phyloP scores from a whole-genome alignment of 2,888 invertebrate species.

The Erannis defoliaria region DNA sequence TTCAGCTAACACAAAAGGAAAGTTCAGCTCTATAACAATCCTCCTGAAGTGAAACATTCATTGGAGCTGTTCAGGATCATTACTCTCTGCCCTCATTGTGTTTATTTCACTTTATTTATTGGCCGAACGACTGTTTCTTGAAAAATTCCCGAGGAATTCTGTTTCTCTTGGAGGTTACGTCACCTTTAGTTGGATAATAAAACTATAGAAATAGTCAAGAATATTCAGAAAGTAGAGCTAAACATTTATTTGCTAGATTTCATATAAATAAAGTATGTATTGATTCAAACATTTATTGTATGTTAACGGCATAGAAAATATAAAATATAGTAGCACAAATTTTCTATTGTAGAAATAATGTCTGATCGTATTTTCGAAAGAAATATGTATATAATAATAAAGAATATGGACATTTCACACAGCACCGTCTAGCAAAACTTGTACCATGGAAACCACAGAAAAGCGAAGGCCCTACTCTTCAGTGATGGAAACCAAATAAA shows the following conservation, averaged over 20 bases:
- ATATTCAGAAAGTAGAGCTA: neutral
- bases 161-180: constrained; percentile 30
- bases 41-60: constrained; percentile 74
- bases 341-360: no score
- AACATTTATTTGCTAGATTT: neutral
- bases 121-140: constrained; percentile 50
- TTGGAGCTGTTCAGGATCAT: constrained; percentile 78
- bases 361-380: no score
- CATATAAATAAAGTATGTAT: neutral
- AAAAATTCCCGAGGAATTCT: constrained; percentile 39
- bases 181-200: constrained; percentile 11
- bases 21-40: constrained; percentile 59
- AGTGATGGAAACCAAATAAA: no score
- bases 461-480: no score
- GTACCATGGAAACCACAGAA: no score
- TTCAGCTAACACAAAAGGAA: neutral
- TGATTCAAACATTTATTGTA: no score
- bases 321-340: neutral
- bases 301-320: no score
- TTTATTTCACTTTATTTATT: constrained; percentile 73
- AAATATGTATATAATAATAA: no score
- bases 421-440: no score
- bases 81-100: constrained; percentile 80
- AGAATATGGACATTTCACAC: no score
- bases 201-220: neutral